Percentiles rank a stretch among this genome's conserved stretches.
These are phyloP conservation scores for Ichneumoninae sp. DNA, from an alignment of 2,888 invertebrate genomes.

Conservation along the genomic window DNA sequence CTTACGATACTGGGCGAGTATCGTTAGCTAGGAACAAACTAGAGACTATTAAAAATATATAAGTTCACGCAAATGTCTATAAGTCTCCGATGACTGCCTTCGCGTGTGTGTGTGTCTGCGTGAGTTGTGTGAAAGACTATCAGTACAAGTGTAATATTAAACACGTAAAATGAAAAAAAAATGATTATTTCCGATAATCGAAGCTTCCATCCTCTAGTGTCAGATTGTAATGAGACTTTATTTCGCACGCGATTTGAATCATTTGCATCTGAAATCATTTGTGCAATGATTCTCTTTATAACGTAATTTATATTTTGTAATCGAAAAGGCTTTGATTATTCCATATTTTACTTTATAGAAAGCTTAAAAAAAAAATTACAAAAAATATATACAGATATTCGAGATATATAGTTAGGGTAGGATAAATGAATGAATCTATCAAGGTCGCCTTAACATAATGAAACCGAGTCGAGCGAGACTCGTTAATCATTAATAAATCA, in stretches of 20 bases:
- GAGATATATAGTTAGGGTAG: constrained; percentile 32
- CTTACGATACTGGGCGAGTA: constrained; percentile 28
- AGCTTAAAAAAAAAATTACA: constrained; percentile 14
- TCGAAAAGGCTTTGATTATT: constrained; percentile 58
- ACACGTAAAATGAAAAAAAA: constrained; percentile 8
- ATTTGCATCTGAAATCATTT: constrained; percentile 54
- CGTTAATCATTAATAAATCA: constrained; percentile 40
- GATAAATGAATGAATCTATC: constrained; percentile 38
- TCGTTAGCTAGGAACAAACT: constrained; percentile 28
- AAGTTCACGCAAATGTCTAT: constrained; percentile 51
- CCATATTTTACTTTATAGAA: constrained; percentile 52
- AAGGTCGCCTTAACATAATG: constrained; percentile 22
- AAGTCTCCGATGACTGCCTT: constrained; percentile 44
- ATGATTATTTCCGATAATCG: constrained; percentile 43
- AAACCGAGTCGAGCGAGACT: constrained; percentile 20
- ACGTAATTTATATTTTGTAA: constrained; percentile 47
- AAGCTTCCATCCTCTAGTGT: constrained; percentile 59
- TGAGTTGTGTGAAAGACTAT: constrained; percentile 43
- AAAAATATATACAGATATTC: constrained; percentile 32
- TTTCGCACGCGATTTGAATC: constrained; percentile 54
- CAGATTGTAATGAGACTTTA: constrained; percentile 50
- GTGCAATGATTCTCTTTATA: constrained; percentile 68
- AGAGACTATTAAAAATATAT: constrained; percentile 35
- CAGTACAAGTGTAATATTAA: constrained; percentile 45
- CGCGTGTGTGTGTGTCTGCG: constrained; percentile 21